Evolutionary conservation across 2,797 vertebrate species (phyloP), one percentile per base, ranked within the genome.

Genomic region (Heteromormyrus szaboi): DNA sequence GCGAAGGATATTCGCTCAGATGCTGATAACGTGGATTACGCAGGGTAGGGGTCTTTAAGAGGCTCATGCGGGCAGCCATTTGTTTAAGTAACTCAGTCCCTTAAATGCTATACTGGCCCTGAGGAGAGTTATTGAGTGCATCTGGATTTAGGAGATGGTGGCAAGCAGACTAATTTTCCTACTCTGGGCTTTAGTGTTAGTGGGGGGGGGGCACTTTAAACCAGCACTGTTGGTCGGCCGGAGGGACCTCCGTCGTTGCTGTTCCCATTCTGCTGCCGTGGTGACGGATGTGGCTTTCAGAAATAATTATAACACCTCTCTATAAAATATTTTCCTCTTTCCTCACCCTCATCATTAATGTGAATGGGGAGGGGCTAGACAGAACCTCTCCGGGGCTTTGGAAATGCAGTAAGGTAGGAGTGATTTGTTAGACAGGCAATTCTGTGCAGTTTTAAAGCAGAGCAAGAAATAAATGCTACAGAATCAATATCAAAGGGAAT

Each of bases 401-500:
- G 54, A 51, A 88, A 92, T 44, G 89, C 88, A 86, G 89, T 85
- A 88, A 93, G 90, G 84, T 89, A 89, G 89, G 90, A 92, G 91
- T 91, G 89, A 93, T 94, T 94, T 94, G 92, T 95, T 93, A 92
- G 89, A 93, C 88, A 92, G 91, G 88, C 89, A 92, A 93, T 93
- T 92, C 89, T 90, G 91, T 91, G 93, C 91, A 92, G 92, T 95
- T 94, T 93, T 91, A 92, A 93, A 94, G 93, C 84, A 56, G 87
- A 83, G 90, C 11, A 86, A 92, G 93, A 93, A 93, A 94, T 93
- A 94, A 94, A 94, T 93, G 91, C 90, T 93, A 92, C 91, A 89
- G 93, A 95, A 96, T 96, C 94, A 88, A 95, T 95, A 94, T 92
- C 88, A 89, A 93, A 92, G 92, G 92, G 92, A 94, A 95, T 94